Base-by-base conservation (phyloP, 2,797 vertebrate genomes). In the Darevskia mixta region DNA sequence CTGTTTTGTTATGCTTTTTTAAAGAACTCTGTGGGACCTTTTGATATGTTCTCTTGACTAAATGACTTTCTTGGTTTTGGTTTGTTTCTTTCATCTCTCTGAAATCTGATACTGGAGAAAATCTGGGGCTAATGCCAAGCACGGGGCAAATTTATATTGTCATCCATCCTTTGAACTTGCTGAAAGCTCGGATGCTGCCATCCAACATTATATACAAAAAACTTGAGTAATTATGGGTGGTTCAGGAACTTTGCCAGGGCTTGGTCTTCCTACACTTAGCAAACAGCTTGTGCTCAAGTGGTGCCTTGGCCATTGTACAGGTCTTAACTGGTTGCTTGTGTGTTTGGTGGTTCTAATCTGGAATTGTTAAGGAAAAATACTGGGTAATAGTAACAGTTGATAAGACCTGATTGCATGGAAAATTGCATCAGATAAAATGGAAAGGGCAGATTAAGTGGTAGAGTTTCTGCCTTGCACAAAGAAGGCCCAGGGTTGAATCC, bases 291-390 rank as follows among this genome's bases (percentile, higher is more conserved):
- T 82, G 79, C 8, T n/a, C 15, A 61, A 82, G 61, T 23, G 5
- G 83, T 49, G 67, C 11, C 41, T 84, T 61, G 89, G 79, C 43
- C 85, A 20, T 64, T 86, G 11, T 18, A 64, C 61, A 64, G 32
- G 66, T 25, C 69, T 86, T 2, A 8, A 23, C 58, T 23, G 6
- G 69, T 32, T 45, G 83, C 38, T 78, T 0, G 49, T 72, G 18
- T 32, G 25, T 29, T 27, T 20, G 86, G 71, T 73, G 72, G 15
- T 88, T 83, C 86, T 58, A 3, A 41, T 13, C 13, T 3, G 0
- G 38, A 71, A 89, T 87, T 85, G 35, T 80, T 86, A 90, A 67
- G 85, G 64, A 23, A 69, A 0, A 88, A 87, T 85, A 45, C 18
- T 0, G 3, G 79, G 67, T 58, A 15, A 3, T 77, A 93, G 80